Conservation (phyloP, 2,113 vertebrate genomes). For the Mustelus asterias region DNA sequence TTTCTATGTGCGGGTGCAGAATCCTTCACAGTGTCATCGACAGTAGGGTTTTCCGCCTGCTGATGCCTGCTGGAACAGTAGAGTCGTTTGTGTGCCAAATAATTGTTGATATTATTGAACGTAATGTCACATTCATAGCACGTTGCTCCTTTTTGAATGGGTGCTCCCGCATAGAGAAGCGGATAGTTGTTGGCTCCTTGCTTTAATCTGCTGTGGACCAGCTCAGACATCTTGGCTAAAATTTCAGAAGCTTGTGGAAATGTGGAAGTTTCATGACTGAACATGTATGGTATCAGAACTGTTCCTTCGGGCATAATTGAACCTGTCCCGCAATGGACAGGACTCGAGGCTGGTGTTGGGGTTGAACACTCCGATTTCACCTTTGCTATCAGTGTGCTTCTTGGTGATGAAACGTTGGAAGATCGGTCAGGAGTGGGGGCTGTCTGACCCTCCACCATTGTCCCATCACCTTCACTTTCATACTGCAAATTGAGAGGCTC, state of each 20-base stretch:
- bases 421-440: slow-evolving; percentile 46
- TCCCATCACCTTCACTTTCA: slow-evolving; percentile 44
- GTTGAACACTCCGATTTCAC: slow-evolving; percentile 80
- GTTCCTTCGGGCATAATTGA: slow-evolving; percentile 61
- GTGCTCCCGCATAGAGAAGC: slow-evolving; percentile 48
- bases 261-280: slow-evolving; percentile 70
- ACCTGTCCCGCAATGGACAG: slow-evolving; percentile 63
- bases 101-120: slow-evolving; percentile 96
- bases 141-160: slow-evolving; percentile 77
- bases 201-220: slow-evolving; percentile 90
- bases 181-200: slow-evolving; percentile 61
- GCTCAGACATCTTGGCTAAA: slow-evolving; percentile 93
- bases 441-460: not conserved
- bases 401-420: slow-evolving; percentile 61
- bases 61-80: slow-evolving; percentile 88
- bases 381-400: slow-evolving; percentile 55
- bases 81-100: slow-evolving; percentile 91
- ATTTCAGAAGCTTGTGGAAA: slow-evolving; percentile 90
- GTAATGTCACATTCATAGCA: slow-evolving; percentile 96
- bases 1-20: not conserved
- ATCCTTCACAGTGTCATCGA: slow-evolving; percentile 50
- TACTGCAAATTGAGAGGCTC: slow-evolving; percentile 59
- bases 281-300: slow-evolving; percentile 76
- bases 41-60: slow-evolving; percentile 53
- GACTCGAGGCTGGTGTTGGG: slow-evolving; percentile 83